A percentile compares a stretch with the other conserved stretches of the same genome.
Evolutionary conservation across 2,113 vertebrate species (phyloP).

Genomic region (Mugil cephalus): DNA sequence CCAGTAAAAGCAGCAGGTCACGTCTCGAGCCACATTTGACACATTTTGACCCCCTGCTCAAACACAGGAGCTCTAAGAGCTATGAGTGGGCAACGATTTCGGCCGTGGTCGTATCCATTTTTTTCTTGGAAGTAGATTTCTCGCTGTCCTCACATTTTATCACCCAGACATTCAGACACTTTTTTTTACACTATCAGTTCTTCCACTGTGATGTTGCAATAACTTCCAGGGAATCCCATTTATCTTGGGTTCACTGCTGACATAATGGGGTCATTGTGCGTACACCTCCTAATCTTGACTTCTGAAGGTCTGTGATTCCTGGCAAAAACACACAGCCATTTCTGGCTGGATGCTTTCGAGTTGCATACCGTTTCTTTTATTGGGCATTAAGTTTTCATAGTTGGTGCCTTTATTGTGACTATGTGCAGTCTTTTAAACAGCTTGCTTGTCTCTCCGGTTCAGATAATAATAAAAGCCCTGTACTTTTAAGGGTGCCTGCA

Average conservation of each 20-base stretch:
- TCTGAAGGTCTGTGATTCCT: slow-evolving; percentile 56
- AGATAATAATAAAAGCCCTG: neutral
- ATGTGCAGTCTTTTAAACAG: neutral
- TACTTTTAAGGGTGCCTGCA: no score
- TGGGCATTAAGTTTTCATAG: neutral
- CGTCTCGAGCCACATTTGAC: slow-evolving; percentile 2
- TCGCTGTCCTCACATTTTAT: slow-evolving; percentile 52
- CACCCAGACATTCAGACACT: slow-evolving; percentile 18
- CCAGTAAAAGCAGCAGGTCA: slow-evolving; percentile 42
- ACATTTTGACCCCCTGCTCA: slow-evolving; percentile 29
- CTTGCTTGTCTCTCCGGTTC: neutral
- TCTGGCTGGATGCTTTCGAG: slow-evolving; percentile 25
- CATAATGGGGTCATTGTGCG: slow-evolving; percentile 77
- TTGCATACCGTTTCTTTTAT: slow-evolving; percentile 10
- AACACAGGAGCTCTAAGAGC: slow-evolving; percentile 11
- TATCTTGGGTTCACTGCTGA: slow-evolving; percentile 66
- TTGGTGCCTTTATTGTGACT: neutral
- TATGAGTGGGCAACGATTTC: slow-evolving; percentile 4
- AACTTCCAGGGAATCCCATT: slow-evolving; percentile 62
- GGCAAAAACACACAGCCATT: slow-evolving; percentile 33
- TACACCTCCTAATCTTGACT: slow-evolving; percentile 56
- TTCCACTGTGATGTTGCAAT: slow-evolving; percentile 58
- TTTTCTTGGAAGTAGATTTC: slow-evolving; percentile 40
- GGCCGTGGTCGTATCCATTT: neutral
- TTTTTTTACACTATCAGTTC: slow-evolving; percentile 23